phyloP scores from a whole-genome alignment of 2,888 invertebrate species.

The Caenorhabditis drosophilae region DNA sequence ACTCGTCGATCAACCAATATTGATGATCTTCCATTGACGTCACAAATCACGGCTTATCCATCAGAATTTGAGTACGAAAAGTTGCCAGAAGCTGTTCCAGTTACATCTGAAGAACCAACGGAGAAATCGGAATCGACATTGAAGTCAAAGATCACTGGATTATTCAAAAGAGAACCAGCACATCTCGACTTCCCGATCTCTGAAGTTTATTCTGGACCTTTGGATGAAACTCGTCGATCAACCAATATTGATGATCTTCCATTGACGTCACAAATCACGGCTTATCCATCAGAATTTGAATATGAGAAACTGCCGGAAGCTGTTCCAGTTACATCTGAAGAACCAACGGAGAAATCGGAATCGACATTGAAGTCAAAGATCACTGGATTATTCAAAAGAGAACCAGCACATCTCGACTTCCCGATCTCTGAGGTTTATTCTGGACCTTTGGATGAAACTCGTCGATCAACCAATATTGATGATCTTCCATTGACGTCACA shows the following conservation, averaged over 20 bases:
- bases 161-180: conserved; percentile 13
- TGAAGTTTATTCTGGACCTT: conserved; percentile 26
- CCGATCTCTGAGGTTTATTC: conserved; percentile 21
- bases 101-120: conserved; percentile 7
- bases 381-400: conserved; percentile 35
- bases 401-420: conserved; percentile 30
- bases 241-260: conserved; percentile 13
- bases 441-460: conserved; percentile 32
- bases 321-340: conserved; percentile 14
- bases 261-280: conserved; percentile 41
- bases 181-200: conserved; percentile 37
- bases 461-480: conserved; percentile 15
- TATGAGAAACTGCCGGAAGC: conserved; percentile 39
- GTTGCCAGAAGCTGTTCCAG: conserved; percentile 27
- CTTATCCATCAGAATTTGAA: conserved; percentile 43
- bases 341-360: conserved; percentile 1
- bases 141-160: conserved; percentile 19
- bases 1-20: conserved; percentile 24
- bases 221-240: conserved; percentile 5
- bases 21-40: conserved; percentile 30
- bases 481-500: conserved; percentile 20
- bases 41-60: conserved; percentile 43
- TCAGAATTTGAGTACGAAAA: conserved; percentile 24
- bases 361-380: conserved; percentile 1
- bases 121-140: conserved; percentile 5